Conservation (phyloP, 2,888 invertebrate species). For the Eilema sororculum region DNA sequence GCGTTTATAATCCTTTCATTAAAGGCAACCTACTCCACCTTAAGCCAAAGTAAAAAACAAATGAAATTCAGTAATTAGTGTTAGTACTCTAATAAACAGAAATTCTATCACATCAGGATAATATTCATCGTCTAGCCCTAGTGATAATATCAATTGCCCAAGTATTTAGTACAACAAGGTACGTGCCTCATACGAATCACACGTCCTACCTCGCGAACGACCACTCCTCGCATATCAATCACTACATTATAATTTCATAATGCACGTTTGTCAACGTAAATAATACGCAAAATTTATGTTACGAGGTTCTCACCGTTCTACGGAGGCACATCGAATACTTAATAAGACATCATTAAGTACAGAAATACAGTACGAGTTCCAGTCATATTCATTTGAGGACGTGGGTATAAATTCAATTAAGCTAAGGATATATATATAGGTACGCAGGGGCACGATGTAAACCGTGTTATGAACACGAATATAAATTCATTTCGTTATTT, state of each 20-base stretch:
- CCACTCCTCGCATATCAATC: slow-evolving; percentile 77
- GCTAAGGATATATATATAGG: slow-evolving; percentile 58
- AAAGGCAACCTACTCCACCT: not conserved
- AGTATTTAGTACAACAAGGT: slow-evolving; percentile 56
- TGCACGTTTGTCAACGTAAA: slow-evolving; percentile 84
- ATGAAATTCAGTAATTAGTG: not conserved
- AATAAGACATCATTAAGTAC: slow-evolving; percentile 71
- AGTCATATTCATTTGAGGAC: slow-evolving; percentile 84
- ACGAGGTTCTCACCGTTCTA: slow-evolving; percentile 85
- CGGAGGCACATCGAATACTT: slow-evolving; percentile 77
- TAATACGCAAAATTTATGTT: slow-evolving; percentile 87
- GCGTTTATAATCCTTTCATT: not conserved
- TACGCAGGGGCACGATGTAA: slow-evolving; percentile 63
- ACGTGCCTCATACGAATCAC: slow-evolving; percentile 59
- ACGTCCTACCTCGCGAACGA: slow-evolving; percentile 68
- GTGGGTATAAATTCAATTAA: slow-evolving; percentile 85
- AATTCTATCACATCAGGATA: slow-evolving; percentile 30
- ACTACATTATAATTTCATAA: slow-evolving; percentile 85
- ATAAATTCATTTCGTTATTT: slow-evolving; percentile 75
- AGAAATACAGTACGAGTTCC: slow-evolving; percentile 66
- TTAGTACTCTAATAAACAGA: slow-evolving; percentile 13
- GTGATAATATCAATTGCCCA: slow-evolving; percentile 47
- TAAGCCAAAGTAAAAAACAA: not conserved
- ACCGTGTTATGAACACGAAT: slow-evolving; percentile 70
- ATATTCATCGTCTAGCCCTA: slow-evolving; percentile 40